Evolutionary conservation across 2,113 vertebrate genomes (phyloP).

Genomic region (Neopipo cinnamomea): DNA sequence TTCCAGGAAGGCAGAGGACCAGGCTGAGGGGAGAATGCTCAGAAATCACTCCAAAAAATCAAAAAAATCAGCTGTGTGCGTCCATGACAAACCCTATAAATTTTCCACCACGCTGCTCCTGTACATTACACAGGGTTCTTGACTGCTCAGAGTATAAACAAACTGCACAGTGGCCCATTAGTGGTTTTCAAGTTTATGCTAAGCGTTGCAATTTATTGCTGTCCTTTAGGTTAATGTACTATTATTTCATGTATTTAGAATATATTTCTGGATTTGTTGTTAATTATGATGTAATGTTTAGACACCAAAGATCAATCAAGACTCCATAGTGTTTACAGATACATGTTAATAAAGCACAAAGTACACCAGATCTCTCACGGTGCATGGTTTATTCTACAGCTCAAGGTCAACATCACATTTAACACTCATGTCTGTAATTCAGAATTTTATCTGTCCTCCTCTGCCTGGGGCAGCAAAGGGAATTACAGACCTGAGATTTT

Average conservation of each 20-base stretch:
- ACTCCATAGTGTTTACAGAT: conserved; percentile 32
- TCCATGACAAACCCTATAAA: neutral
- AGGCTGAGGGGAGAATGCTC: neutral
- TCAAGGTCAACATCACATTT: conserved; percentile 42
- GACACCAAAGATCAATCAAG: conserved; percentile 57
- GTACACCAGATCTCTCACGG: neutral
- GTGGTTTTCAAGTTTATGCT: conserved; percentile 65
- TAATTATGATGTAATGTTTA: conserved; percentile 67
- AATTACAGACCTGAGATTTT: neutral
- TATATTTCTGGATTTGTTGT: conserved; percentile 58
- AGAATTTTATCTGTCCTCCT: neutral
- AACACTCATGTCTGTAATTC: neutral
- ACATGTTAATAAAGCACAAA: conserved; percentile 39
- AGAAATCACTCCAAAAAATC: neutral
- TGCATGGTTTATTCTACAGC: conserved; percentile 22
- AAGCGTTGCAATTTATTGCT: conserved; percentile 59
- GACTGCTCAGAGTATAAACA: conserved; percentile 35
- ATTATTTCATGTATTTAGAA: conserved; percentile 65
- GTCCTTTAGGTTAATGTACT: conserved; percentile 64
- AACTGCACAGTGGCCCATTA: conserved; percentile 62
- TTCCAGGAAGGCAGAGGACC: neutral
- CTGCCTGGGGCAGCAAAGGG: neutral
- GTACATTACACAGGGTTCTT: conserved; percentile 22
- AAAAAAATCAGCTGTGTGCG: neutral
- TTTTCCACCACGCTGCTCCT: neutral